Conservation (phyloP, 2,888 invertebrate species). For the Cactoblastis cactorum region DNA sequence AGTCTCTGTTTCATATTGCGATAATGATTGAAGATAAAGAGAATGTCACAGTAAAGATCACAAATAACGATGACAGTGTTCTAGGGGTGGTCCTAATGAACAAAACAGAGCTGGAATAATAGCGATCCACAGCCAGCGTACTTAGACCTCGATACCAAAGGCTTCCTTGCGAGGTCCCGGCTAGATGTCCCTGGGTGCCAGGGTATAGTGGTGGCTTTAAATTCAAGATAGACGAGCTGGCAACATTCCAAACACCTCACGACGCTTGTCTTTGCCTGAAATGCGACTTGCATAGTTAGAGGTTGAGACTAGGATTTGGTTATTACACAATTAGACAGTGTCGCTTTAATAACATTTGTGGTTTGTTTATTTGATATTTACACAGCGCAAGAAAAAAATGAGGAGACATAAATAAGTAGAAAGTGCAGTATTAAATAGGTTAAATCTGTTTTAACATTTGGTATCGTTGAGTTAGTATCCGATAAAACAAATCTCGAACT, state of each 20-base stretch:
- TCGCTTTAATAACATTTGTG: no score
- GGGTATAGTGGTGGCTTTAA: conserved; percentile 44
- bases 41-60: conserved; percentile 18
- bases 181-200: conserved; percentile 31
- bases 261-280: conserved; percentile 39
- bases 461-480: no score
- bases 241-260: conserved; percentile 49
- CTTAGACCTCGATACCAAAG: conserved; percentile 34
- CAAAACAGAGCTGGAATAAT: conserved; percentile 50
- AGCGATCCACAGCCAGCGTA: conserved; percentile 36
- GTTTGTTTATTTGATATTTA: neutral
- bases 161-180: conserved; percentile 23
- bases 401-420: no score
- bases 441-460: no score
- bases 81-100: conserved; percentile 45
- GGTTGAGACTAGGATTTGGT: conserved; percentile 39
- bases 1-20: neutral
- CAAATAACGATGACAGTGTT: conserved; percentile 31
- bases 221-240: conserved; percentile 51
- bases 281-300: conserved; percentile 27
- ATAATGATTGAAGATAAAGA: conserved; percentile 7
- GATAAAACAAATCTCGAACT: no score
- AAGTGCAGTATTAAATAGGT: no score
- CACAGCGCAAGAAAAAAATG: no score
- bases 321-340: neutral